phyloP scores from a whole-genome alignment of 2,888 invertebrate genomes.

The Parnassius mnemosyne region DNA sequence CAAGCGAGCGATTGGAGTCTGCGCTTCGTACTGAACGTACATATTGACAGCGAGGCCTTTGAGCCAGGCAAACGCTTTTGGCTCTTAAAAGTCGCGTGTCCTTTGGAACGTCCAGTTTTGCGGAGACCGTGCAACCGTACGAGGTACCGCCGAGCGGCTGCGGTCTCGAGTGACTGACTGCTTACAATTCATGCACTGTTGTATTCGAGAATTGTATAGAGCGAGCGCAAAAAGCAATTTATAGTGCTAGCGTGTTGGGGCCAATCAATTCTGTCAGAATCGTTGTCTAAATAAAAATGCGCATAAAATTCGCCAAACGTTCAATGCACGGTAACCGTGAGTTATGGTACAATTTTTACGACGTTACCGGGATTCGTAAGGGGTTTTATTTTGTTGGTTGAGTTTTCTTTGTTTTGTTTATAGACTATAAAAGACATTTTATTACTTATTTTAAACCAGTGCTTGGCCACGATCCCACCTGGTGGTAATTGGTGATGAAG shows the following conservation, averaged over 20 bases:
- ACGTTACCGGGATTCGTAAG: constrained; percentile 19
- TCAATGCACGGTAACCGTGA: constrained; percentile 43
- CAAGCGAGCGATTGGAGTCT: constrained; percentile 47
- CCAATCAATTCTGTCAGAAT: constrained; percentile 65
- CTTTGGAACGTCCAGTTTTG: constrained; percentile 48
- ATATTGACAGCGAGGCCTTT: constrained; percentile 63
- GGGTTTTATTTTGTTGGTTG: neutral
- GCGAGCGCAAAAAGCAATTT: constrained; percentile 73
- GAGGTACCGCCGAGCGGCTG: constrained; percentile 43
- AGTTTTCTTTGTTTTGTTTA: no score
- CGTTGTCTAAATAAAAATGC: constrained; percentile 65
- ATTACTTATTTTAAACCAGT: no score
- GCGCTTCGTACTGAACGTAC: constrained; percentile 60
- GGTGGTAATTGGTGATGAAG: no score
- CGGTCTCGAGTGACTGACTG: constrained; percentile 55
- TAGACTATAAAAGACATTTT: no score
- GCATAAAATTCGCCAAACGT: constrained; percentile 61
- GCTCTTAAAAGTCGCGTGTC: constrained; percentile 56
- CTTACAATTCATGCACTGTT: constrained; percentile 46
- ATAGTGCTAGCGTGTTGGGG: constrained; percentile 67
- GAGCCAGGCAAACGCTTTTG: constrained; percentile 62
- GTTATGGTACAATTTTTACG: constrained; percentile 29
- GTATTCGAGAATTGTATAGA: constrained; percentile 53
- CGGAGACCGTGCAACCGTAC: constrained; percentile 21
- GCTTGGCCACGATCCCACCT: no score